These are phyloP conservation scores for Apodemia zela DNA, from an alignment of 2,888 invertebrate species.

Conservation along the genomic window DNA sequence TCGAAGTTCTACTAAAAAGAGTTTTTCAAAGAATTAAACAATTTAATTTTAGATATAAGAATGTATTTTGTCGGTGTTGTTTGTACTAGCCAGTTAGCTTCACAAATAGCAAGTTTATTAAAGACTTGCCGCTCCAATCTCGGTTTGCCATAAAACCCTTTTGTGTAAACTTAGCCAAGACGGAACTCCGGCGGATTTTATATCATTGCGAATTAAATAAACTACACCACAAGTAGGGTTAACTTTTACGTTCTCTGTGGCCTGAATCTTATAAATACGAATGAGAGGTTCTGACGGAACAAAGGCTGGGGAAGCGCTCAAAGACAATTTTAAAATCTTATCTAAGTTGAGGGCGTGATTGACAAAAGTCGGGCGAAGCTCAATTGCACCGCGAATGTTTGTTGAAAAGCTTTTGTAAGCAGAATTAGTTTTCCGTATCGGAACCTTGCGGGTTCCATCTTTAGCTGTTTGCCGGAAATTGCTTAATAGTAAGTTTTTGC, in stretches of 20 bases:
- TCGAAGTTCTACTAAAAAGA: too few species aligned
- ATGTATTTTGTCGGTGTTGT: background rate
- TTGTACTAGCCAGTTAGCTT: background rate
- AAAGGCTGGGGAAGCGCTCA: conserved; percentile 17
- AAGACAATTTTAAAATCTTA: conserved; percentile 23
- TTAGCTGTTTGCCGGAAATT: background rate
- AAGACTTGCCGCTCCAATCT: conserved; percentile 2
- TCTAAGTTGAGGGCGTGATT: conserved; percentile 18
- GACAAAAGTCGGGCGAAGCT: conserved; percentile 27
- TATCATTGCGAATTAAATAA: conserved; percentile 13
- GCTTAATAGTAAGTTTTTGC: background rate
- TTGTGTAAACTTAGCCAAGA: conserved; percentile 10
- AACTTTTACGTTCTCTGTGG: conserved; percentile 13
- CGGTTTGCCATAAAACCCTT: conserved; percentile 13
- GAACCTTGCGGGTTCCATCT: conserved; percentile 26
- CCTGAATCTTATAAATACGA: conserved; percentile 20
- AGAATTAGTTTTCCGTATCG: conserved; percentile 35
- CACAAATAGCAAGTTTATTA: conserved; percentile 5
- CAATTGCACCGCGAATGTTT: conserved; percentile 44
- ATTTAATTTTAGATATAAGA: too few species aligned
- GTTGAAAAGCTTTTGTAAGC: conserved; percentile 42
- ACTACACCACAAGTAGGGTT: conserved; percentile 16
- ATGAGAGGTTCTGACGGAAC: conserved; percentile 18
- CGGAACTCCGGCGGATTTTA: conserved; percentile 5
- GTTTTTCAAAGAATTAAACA: too few species aligned